Evolutionary conservation across 2,888 invertebrate species (phyloP), one percentile per base, ranked within the genome.

Genomic region (Lymantria monacha): DNA sequence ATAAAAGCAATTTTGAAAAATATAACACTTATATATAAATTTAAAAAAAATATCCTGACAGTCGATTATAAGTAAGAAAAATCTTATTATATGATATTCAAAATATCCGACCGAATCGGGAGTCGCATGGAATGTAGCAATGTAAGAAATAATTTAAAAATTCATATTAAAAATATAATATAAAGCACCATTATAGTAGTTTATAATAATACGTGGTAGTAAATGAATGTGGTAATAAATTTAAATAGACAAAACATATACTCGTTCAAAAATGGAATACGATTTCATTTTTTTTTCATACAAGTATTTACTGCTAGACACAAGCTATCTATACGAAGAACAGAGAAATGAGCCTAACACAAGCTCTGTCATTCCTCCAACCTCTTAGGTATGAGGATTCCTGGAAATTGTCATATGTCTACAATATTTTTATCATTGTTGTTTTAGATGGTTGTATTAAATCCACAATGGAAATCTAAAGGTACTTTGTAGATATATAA

Each of bases 101-200:
- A 70, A 76, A 73, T 70, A 74, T 75, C 77, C 81, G 65, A 75
- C 79, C 74, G 76, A 79, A 62, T 70, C 72, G 72, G 69, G 76
- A 75, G 74, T 70, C 70, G 71, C 71, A 58, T 83, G 84, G 85
- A 85, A 85, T 85, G 84, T 85, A 74, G 57, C 57, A 54, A 22
- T 22, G 5, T 22, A 66, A 48, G 58, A n/a, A 49, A 57, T 52
- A 54, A 53, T 56, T 51, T 33, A 46, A 9, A 41, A 48, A 30
- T 38, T 14, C 22, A 22, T 22, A 22, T 22, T 2, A 3, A 3
- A 22, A 49, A 43, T 15, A 15, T 3, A 55, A 57, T 44, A 8
- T 48, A 48, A 56, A 49, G 51, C 54, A 57, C 44, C 45, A 11
- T 30, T 43, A 49, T 48, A 40, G 42, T 41, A 51, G 55, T 13